These are phyloP conservation scores for Lepidurus couesii DNA, from an alignment of 1,140 invertebrate species.

Conservation along the genomic window DNA sequence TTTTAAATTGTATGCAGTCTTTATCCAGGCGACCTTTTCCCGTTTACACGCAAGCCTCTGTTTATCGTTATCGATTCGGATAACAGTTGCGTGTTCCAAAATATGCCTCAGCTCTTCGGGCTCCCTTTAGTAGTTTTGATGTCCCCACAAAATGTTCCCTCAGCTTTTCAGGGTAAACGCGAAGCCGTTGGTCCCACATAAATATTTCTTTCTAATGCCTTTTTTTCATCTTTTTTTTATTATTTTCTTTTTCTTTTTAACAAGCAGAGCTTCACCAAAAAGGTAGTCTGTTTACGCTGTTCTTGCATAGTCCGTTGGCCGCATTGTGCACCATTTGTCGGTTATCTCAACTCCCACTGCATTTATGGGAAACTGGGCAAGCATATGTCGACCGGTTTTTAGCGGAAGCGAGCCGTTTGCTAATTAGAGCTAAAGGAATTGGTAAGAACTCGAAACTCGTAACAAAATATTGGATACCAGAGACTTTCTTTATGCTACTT, in stretches of 20 bases:
- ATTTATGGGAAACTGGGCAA: slow-evolving; percentile 86
- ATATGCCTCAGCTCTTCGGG: slow-evolving; percentile 86
- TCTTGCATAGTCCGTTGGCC: slow-evolving; percentile 87
- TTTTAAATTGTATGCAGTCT: slow-evolving; percentile 53
- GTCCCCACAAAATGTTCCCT: slow-evolving; percentile 84
- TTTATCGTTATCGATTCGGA: slow-evolving; percentile 93
- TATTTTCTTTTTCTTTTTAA: slow-evolving; percentile 36
- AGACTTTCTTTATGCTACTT: background rate
- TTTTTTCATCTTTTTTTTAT: background rate
- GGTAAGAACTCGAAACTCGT: slow-evolving; percentile 53
- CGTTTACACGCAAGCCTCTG: slow-evolving; percentile 83
- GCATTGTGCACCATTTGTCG: slow-evolving; percentile 90
- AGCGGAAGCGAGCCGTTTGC: slow-evolving; percentile 74
- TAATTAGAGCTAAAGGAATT: slow-evolving; percentile 68
- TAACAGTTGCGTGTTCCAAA: slow-evolving; percentile 89
- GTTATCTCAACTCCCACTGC: slow-evolving; percentile 73
- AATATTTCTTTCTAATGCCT: background rate
- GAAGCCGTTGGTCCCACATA: slow-evolving; percentile 11
- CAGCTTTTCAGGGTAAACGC: slow-evolving; percentile 66
- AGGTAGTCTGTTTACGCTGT: slow-evolving; percentile 89
- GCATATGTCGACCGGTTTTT: slow-evolving; percentile 82
- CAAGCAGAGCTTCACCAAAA: slow-evolving; percentile 77
- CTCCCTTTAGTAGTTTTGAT: slow-evolving; percentile 90
- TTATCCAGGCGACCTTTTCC: slow-evolving; percentile 87
- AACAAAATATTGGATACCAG: slow-evolving; percentile 23